These are phyloP conservation scores for Potorous gilbertii DNA, from an alignment of 2,797 vertebrate species.

Conservation along the genomic window DNA sequence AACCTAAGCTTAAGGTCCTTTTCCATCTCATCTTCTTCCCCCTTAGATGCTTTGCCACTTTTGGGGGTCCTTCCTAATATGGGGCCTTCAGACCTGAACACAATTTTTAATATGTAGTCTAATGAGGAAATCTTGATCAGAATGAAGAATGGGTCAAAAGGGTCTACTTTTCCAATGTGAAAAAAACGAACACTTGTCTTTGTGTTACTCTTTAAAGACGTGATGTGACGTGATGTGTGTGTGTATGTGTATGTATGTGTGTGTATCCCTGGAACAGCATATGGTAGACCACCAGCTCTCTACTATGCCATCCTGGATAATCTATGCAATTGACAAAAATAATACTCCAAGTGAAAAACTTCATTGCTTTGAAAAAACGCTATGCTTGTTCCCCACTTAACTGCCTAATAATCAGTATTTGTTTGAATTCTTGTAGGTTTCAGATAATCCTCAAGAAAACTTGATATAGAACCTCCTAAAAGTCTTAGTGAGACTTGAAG, in stretches of 20 bases:
- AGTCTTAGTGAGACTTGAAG: not conserved
- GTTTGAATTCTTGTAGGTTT: constrained; percentile 32
- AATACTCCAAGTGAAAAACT: not conserved
- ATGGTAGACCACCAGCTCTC: not conserved
- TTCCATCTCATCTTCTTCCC: not conserved
- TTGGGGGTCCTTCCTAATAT: not conserved
- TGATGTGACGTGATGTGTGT: too few species aligned
- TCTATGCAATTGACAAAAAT: not conserved
- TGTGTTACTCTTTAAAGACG: not conserved
- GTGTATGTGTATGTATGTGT: too few species aligned
- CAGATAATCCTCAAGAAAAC: not conserved
- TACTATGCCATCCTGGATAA: not conserved
- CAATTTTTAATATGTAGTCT: not conserved
- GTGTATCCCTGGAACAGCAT: not conserved
- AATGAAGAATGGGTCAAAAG: not conserved
- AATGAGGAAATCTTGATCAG: not conserved
- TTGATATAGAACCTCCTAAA: not conserved
- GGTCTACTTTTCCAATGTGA: constrained; percentile 37
- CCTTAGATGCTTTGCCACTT: not conserved
- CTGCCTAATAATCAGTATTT: not conserved
- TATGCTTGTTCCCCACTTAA: not conserved
- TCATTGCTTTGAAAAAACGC: not conserved
- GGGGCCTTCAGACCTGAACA: not conserved
- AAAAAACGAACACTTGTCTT: constrained; percentile 46
- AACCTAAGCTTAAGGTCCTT: not conserved